phyloP scores from a whole-genome alignment of 2,797 vertebrate genomes.

The Muscicapa striata region DNA sequence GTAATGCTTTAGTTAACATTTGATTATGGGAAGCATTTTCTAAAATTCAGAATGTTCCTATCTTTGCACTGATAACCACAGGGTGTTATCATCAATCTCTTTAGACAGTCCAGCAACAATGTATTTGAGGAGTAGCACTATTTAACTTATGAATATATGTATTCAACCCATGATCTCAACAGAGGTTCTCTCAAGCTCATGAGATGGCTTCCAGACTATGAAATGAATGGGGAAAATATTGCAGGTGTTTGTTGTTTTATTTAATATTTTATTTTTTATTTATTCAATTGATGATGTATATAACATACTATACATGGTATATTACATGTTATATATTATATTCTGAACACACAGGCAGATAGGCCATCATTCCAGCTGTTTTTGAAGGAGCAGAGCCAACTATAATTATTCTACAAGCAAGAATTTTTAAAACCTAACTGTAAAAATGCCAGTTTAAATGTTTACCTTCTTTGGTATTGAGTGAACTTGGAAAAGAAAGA shows the following conservation, averaged over 20 bases:
- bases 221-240: background rate
- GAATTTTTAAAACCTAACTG: background rate
- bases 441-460: background rate
- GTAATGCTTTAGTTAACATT: constrained; percentile 39
- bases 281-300: background rate
- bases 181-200: background rate
- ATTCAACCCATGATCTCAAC: background rate
- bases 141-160: constrained; percentile 13
- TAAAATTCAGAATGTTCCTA: background rate
- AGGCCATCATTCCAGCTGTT: background rate
- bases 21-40: constrained; percentile 18
- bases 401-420: background rate
- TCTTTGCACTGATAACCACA: background rate
- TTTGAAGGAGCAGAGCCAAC: background rate
- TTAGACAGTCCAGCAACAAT: background rate
- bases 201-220: background rate
- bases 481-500: background rate
- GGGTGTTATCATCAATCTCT: background rate
- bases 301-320: no score
- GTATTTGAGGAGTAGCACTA: background rate
- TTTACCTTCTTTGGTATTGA: background rate
- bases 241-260: background rate
- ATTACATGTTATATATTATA: background rate
- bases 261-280: background rate
- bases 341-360: background rate